Evolutionary conservation across 2,797 vertebrate species (phyloP).

Genomic region (Setipinna tenuifilis): DNA sequence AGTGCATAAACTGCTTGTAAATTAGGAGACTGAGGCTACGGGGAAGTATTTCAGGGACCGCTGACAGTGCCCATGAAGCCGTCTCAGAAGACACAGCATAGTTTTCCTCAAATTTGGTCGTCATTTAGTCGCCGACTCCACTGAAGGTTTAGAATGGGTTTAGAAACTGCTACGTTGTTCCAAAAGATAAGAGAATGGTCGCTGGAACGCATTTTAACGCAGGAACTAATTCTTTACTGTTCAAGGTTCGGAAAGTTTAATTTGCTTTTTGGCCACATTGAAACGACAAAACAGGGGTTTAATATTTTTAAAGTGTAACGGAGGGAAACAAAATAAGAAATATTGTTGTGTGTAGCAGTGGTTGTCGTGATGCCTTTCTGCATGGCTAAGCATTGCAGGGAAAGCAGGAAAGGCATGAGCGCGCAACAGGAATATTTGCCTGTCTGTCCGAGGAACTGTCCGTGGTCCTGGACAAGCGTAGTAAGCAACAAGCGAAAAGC

Average conservation of each 20-base stretch:
- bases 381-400: conserved; percentile 43
- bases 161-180: neutral
- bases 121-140: neutral
- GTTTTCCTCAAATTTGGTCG: neutral
- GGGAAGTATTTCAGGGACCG: conserved; percentile 42
- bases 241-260: neutral
- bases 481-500: neutral
- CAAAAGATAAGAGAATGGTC: neutral
- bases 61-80: conserved; percentile 30
- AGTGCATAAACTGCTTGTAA: conserved; percentile 71
- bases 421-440: conserved; percentile 31
- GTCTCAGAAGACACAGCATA: neutral
- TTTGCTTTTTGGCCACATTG: neutral
- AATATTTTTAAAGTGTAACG: neutral
- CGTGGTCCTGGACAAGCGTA: conserved; percentile 59
- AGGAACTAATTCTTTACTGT: neutral
- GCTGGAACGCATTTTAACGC: neutral
- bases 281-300: neutral
- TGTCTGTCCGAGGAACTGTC: conserved; percentile 51
- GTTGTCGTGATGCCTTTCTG: conserved; percentile 52
- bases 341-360: neutral
- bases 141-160: neutral
- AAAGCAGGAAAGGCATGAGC: conserved; percentile 36
- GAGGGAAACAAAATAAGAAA: neutral
- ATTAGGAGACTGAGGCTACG: conserved; percentile 54